Evolutionary conservation across 2,888 invertebrate species (phyloP).

Genomic region (Eupithecia subumbrata): DNA sequence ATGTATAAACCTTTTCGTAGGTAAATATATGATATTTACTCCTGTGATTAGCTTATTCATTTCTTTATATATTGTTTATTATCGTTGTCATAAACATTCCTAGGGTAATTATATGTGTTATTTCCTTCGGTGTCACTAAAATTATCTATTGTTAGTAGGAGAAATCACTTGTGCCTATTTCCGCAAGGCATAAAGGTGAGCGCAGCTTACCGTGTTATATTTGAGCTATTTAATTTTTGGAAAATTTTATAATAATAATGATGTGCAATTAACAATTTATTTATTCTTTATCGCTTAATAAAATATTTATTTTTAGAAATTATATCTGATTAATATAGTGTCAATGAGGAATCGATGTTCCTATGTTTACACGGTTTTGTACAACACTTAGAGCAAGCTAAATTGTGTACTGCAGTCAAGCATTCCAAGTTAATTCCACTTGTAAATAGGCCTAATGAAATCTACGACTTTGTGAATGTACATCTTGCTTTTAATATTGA

Average conservation of each 20-base stretch:
- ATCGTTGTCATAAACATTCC: slow-evolving; percentile 78
- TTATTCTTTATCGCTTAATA: slow-evolving; percentile 79
- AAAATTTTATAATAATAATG: slow-evolving; percentile 72
- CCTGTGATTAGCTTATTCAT: slow-evolving; percentile 77
- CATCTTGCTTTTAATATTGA: slow-evolving; percentile 73
- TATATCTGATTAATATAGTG: slow-evolving; percentile 70
- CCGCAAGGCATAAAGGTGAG: slow-evolving; percentile 67
- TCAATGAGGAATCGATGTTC: slow-evolving; percentile 77
- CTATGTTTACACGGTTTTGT: slow-evolving; percentile 72
- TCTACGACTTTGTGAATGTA: slow-evolving; percentile 75
- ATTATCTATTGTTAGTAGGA: slow-evolving; percentile 53
- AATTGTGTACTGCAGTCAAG: slow-evolving; percentile 75
- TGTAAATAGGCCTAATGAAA: slow-evolving; percentile 82
- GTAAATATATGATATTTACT: slow-evolving; percentile 77
- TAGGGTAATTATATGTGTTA: slow-evolving; percentile 61
- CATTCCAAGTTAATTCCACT: slow-evolving; percentile 83
- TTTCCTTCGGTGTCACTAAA: slow-evolving; percentile 59
- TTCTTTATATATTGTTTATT: slow-evolving; percentile 69
- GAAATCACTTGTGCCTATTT: slow-evolving; percentile 69
- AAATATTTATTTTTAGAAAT: slow-evolving; percentile 81
- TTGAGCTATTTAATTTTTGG: slow-evolving; percentile 69
- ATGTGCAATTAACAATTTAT: slow-evolving; percentile 81
- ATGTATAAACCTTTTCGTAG: slow-evolving; percentile 65
- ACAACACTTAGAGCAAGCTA: slow-evolving; percentile 70
- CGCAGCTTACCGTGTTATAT: slow-evolving; percentile 70